Evolutionary conservation across 2,888 invertebrate genomes (phyloP).

Genomic region (Eremobia ochroleuca): DNA sequence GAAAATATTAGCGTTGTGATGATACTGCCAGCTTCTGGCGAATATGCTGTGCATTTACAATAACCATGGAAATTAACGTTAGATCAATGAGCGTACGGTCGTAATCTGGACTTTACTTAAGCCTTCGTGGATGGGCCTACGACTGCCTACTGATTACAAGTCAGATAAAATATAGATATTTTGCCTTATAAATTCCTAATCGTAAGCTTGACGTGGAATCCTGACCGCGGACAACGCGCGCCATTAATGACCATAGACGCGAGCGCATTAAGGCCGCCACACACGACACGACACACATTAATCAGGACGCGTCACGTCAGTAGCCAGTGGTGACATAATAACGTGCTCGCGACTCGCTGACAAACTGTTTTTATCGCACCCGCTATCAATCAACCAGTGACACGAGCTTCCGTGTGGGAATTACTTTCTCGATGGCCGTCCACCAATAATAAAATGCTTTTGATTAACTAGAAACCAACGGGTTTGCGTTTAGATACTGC

Average conservation of each 20-base stretch:
- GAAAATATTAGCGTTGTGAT: too few relatives aligned
- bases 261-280: slow-evolving; percentile 77
- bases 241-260: slow-evolving; percentile 78
- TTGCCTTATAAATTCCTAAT: slow-evolving; percentile 24
- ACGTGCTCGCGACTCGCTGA: slow-evolving; percentile 81
- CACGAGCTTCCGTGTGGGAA: slow-evolving; percentile 85
- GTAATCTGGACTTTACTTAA: not conserved
- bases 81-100: not conserved
- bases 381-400: slow-evolving; percentile 86
- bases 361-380: slow-evolving; percentile 84
- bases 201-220: slow-evolving; percentile 53
- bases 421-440: slow-evolving; percentile 76
- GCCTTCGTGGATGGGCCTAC: not conserved
- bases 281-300: slow-evolving; percentile 82
- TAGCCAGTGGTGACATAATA: slow-evolving; percentile 86
- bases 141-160: not conserved
- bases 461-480: slow-evolving; percentile 61
- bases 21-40: too few relatives aligned
- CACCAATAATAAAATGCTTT: slow-evolving; percentile 65
- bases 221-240: slow-evolving; percentile 78
- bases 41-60: too few relatives aligned
- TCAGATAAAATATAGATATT: not conserved
- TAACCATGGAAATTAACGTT: not conserved
- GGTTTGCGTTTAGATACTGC: slow-evolving; percentile 50
- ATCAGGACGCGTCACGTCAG: slow-evolving; percentile 81